Percentiles rank a stretch among this genome's conserved stretches.
These are phyloP conservation scores for Mixornis gularis DNA, from an alignment of 2,113 vertebrate genomes.

Conservation along the genomic window DNA sequence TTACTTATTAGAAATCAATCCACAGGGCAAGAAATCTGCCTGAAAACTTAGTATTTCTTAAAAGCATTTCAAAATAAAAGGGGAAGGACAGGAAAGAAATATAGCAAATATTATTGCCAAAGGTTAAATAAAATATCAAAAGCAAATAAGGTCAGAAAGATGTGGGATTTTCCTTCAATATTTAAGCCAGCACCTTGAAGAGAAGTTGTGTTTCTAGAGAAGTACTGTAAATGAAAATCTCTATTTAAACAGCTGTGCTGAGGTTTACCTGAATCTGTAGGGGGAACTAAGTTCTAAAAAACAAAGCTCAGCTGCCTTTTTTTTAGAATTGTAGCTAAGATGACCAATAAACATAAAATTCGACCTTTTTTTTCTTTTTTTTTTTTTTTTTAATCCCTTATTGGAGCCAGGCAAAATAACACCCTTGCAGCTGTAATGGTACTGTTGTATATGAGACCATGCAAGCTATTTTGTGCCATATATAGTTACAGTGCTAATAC, in stretches of 20 bases:
- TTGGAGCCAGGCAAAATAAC: background rate
- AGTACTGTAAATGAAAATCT: background rate
- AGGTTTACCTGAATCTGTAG: background rate
- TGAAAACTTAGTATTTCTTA: background rate
- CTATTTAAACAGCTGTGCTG: background rate
- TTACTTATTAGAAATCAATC: background rate
- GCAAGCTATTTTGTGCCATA: background rate
- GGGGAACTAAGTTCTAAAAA: background rate
- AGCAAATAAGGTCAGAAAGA: background rate
- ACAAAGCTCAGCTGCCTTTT: background rate
- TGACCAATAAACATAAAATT: background rate
- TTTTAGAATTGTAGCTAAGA: background rate
- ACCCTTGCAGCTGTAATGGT: background rate
- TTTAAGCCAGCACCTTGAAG: background rate
- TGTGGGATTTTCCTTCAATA: background rate
- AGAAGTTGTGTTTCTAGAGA: background rate
- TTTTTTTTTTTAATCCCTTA: background rate
- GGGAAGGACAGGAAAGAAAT: background rate
- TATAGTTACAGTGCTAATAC: rapidly evolving
- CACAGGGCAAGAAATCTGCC: background rate
- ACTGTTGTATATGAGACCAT: rapidly evolving
- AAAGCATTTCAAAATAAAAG: background rate
- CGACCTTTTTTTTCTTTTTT: background rate
- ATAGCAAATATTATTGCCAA: background rate
- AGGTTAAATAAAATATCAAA: background rate